A percentile compares a stretch with the other conserved stretches of the same genome.
Evolutionary conservation across 1,140 invertebrate genomes (phyloP).

Genomic region (Alviniconcha marisindica): DNA sequence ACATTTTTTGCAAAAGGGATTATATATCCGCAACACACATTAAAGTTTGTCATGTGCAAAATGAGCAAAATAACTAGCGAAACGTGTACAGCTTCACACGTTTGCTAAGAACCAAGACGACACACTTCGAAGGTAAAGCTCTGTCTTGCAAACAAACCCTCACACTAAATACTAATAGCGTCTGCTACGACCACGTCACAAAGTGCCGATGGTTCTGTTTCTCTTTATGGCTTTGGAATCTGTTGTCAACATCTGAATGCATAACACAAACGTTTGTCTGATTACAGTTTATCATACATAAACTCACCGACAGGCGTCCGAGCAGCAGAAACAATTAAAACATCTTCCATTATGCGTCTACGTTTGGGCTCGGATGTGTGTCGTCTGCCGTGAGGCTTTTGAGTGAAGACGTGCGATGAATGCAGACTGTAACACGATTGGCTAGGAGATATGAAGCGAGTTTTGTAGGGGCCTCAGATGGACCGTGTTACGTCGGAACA

Average conservation of each 20-base stretch:
- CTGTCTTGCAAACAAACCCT: no score
- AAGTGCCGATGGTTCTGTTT: neutral
- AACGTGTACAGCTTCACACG: no score
- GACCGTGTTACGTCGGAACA: neutral
- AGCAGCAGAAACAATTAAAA: neutral
- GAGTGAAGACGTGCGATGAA: neutral
- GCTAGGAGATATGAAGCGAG: neutral
- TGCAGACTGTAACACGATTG: neutral
- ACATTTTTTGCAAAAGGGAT: no score
- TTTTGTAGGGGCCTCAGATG: neutral
- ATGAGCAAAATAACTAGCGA: no score
- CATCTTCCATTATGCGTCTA: neutral
- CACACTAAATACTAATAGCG: neutral
- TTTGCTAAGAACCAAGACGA: no score
- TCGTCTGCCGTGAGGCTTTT: neutral
- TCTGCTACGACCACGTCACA: neutral
- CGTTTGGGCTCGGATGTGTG: neutral
- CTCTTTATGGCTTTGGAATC: neutral
- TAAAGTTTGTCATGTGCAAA: no score
- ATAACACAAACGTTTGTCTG: no score
- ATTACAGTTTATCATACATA: no score
- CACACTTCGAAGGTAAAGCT: no score
- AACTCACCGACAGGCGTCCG: constrained; percentile 15
- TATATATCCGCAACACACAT: no score
- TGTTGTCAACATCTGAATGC: neutral